Percentiles rank a stretch among this genome's conserved stretches.
Conservation (phyloP, 2,888 invertebrate genomes). For the Pyrochroa serraticornis region DNA sequence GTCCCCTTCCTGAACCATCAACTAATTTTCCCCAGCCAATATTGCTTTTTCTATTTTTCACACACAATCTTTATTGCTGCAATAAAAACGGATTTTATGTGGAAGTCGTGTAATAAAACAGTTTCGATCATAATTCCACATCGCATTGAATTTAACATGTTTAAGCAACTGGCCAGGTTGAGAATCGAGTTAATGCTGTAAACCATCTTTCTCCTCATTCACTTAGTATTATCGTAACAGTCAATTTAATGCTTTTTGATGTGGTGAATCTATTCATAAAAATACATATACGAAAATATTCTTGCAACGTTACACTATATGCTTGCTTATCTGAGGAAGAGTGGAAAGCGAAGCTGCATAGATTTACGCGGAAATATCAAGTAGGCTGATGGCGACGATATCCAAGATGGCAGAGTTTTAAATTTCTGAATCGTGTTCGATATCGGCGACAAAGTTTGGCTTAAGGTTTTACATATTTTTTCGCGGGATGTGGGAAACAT, state of each 20-base stretch:
- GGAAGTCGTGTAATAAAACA: not conserved
- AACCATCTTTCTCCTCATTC: too few species aligned
- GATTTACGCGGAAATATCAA: conserved; percentile 1
- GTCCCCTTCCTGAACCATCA: too few species aligned
- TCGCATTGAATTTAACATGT: not conserved
- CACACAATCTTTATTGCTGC: conserved; percentile 4
- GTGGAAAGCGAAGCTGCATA: not conserved
- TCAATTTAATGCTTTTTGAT: too few species aligned
- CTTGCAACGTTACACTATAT: not conserved
- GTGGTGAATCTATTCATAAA: too few species aligned
- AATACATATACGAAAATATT: not conserved
- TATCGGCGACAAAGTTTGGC: not conserved
- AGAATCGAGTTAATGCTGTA: not conserved
- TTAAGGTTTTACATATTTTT: not conserved
- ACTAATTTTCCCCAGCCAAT: not conserved
- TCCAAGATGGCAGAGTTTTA: not conserved
- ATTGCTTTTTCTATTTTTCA: not conserved
- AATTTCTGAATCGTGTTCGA: not conserved
- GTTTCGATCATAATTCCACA: not conserved
- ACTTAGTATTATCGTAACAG: too few species aligned
- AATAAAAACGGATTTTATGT: not conserved
- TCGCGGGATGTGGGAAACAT: not conserved
- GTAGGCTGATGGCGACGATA: conserved; percentile 1
- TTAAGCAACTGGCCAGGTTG: not conserved
- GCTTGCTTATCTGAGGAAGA: not conserved